A percentile compares a stretch with the other conserved stretches of the same genome.
Evolutionary conservation across 2,888 invertebrate genomes (phyloP).

Genomic region (Zygothrica quintamaculata): DNA sequence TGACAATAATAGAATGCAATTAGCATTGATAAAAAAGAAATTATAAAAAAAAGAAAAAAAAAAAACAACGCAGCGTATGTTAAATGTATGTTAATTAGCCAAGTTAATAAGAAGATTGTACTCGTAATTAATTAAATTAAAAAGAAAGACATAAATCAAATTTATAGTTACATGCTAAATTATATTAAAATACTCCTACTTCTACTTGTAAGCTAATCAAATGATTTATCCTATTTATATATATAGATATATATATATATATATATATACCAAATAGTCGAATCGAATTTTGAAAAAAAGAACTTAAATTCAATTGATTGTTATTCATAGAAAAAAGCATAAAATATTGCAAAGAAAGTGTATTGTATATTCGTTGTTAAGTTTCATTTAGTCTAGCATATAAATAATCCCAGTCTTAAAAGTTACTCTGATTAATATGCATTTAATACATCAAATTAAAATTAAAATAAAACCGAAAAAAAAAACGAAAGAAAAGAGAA

Average conservation of each 20-base stretch:
- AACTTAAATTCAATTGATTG: no score
- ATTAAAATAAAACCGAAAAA: conserved; percentile 2
- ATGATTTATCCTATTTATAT: neutral
- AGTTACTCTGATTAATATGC: no score
- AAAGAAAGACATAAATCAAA: conserved; percentile 55
- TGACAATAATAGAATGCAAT: conserved; percentile 84
- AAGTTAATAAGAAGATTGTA: conserved; percentile 38
- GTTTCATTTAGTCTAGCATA: neutral
- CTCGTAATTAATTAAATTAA: conserved; percentile 11
- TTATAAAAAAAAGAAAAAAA: neutral
- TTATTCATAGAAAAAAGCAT: no score
- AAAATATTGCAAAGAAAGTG: no score
- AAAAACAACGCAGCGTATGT: no score
- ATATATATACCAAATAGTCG: no score
- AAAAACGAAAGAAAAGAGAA: conserved; percentile 1
- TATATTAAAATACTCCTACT: conserved; percentile 19
- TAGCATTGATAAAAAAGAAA: conserved; percentile 62
- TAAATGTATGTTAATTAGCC: conserved; percentile 36
- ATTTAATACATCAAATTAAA: no score
- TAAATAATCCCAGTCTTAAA: neutral
- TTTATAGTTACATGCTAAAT: conserved; percentile 57
- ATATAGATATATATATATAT: no score
- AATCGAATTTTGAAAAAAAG: no score
- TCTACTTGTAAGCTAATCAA: conserved; percentile 7
- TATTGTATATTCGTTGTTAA: neutral